Evolutionary conservation across 2,888 invertebrate species (phyloP), one percentile per base, ranked within the genome.

Genomic region (Xanthorhoe designata): DNA sequence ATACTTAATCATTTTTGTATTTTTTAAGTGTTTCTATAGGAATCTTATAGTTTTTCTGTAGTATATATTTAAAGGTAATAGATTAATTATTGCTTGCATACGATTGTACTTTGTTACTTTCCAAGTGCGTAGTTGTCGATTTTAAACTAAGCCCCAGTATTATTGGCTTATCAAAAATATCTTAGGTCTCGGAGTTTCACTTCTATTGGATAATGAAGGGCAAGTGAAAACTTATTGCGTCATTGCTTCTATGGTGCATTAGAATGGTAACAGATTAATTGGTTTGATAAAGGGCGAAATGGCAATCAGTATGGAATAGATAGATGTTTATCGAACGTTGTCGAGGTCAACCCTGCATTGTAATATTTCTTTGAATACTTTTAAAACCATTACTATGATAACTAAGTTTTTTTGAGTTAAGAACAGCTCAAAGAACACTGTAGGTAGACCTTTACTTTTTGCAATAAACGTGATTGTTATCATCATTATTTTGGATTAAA

Each of bases 141-240:
- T 47, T 47, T 0, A 47, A 47, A 47, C 32, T 32, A 32, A 32
- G 32, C 0, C 32, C 32, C 5, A 6, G 32, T 32, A 32, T 32
- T 32, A 32, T 32, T 7, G 7, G 32, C 8, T 32, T 45, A 45
- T 45, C 45, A 45, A 45, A n/a, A 15, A 45, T 32, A 32, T 32
- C 32, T 32, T 5, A 3, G 24, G 42, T 5, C 42, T 42, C 8
- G 17, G 59, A 42, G 38, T 64, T 59, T 29, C 53, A 53, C 49
- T 64, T 59, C 53, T 49, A 19, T 47, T 56, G 63, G 61, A 52
- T 59, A 50, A 56, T 66, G 53, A 56, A 55, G 62, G 61, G 52
- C 66, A 51, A 70, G 66, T 66, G 68, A 75, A 74, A 71, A 68
- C 57, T 56, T 68, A 70, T 72, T 72, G 57, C 73, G 70, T 74